These are phyloP conservation scores for Lasiurus borealis DNA, from an alignment of 2,113 vertebrate species.

Conservation along the genomic window DNA sequence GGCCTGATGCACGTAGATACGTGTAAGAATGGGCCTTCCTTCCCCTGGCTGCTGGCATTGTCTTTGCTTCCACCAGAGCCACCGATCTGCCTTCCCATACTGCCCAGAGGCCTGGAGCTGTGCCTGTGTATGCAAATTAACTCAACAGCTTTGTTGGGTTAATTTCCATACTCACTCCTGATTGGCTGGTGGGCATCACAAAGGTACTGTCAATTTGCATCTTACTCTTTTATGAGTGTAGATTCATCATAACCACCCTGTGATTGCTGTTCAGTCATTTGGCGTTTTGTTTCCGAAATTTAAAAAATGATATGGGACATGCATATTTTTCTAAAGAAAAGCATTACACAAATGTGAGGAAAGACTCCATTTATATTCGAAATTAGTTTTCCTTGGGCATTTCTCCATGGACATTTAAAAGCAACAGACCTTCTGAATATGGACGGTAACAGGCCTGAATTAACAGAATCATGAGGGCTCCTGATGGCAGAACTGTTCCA, in stretches of 20 bases:
- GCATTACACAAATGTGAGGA: not conserved
- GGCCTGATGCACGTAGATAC: too few species aligned
- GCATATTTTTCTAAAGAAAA: not conserved
- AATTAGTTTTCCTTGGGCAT: not conserved
- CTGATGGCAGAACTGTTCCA: not conserved
- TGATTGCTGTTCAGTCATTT: not conserved
- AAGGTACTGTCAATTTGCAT: too few species aligned
- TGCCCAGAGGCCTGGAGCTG: too few species aligned
- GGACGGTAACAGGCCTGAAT: not conserved
- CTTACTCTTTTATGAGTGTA: too few species aligned
- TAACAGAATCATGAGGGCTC: not conserved
- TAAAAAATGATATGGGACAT: not conserved
- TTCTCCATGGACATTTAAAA: conserved; percentile 3
- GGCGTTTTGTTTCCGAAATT: conserved; percentile 28
- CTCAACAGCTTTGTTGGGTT: too few species aligned
- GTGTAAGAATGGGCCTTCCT: too few species aligned
- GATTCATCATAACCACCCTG: not conserved
- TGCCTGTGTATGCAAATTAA: too few species aligned
- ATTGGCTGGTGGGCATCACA: too few species aligned
- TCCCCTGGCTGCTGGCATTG: too few species aligned
- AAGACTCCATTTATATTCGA: not conserved
- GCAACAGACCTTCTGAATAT: not conserved
- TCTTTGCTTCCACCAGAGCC: too few species aligned
- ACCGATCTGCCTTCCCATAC: too few species aligned
- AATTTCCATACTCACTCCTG: too few species aligned